Percentiles rank a stretch among this genome's conserved stretches.
Conservation (phyloP, 2,797 vertebrate genomes). For the Parauchenoglanis ngamensis region DNA sequence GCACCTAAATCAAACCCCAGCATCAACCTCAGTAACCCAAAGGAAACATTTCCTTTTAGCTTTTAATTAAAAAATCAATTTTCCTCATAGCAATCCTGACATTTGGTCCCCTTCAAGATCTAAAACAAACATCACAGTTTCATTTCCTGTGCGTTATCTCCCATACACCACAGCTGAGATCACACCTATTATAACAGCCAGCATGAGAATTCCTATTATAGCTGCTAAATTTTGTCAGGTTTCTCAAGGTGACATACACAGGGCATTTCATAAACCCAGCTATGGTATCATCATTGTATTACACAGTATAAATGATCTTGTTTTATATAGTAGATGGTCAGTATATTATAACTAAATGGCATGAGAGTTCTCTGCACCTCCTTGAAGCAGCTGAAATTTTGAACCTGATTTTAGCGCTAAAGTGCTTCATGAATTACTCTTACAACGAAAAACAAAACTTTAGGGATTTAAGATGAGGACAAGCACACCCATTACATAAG, state of each 20-base stretch:
- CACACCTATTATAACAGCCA: background rate
- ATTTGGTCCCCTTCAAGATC: background rate
- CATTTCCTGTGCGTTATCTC: background rate
- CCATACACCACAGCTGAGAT: background rate
- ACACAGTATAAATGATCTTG: background rate
- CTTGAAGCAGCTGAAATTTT: background rate
- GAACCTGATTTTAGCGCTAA: background rate
- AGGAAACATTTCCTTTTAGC: background rate
- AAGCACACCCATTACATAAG: background rate
- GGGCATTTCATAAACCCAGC: background rate
- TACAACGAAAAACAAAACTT: background rate
- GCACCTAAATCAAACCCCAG: background rate
- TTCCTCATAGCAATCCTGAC: background rate
- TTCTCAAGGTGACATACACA: background rate
- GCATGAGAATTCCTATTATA: slow-evolving; percentile 25
- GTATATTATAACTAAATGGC: background rate
- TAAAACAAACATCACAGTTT: background rate
- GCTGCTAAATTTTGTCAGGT: background rate
- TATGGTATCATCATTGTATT: background rate
- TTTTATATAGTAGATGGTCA: background rate
- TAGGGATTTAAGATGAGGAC: background rate
- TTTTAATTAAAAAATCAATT: background rate
- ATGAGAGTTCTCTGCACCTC: background rate
- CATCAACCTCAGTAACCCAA: background rate
- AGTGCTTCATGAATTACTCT: background rate